Evolutionary conservation across 2,797 vertebrate species (phyloP).

Genomic region (Alauda arvensis): DNA sequence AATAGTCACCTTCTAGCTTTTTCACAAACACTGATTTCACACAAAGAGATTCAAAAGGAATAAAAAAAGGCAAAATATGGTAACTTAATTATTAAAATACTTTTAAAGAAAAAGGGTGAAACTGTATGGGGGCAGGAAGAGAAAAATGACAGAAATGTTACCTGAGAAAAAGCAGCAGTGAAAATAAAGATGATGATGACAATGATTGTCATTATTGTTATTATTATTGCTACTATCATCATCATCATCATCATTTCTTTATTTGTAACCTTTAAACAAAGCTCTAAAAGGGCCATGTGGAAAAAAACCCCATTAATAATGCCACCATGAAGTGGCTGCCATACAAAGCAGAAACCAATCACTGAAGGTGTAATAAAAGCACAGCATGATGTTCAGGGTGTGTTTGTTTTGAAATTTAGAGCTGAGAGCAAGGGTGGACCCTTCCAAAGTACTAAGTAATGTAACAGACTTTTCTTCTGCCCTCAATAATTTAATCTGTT

Average conservation of each 20-base stretch:
- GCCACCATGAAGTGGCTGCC: conserved; percentile 4
- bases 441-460: not conserved
- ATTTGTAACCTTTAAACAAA: not conserved
- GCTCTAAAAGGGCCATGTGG: not conserved
- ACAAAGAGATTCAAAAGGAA: not conserved
- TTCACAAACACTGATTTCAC: not conserved
- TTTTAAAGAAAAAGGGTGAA: not conserved
- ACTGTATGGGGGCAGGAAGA: not conserved
- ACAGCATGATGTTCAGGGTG: not conserved
- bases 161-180: not conserved
- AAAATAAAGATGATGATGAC: not conserved
- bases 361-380: not conserved
- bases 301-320: not conserved
- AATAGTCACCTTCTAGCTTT: not conserved
- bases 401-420: conserved; percentile 1
- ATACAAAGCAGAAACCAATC: conserved; percentile 1
- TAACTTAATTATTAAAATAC: not conserved
- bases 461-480: not conserved
- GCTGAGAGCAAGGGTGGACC: not conserved
- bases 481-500: not conserved
- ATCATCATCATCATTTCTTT: not conserved
- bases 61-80: not conserved
- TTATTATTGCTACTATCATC: not conserved
- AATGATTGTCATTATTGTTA: not conserved
- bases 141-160: not conserved